Base-by-base conservation (phyloP, 2,113 vertebrate species). In the Coptodon rendalli region DNA sequence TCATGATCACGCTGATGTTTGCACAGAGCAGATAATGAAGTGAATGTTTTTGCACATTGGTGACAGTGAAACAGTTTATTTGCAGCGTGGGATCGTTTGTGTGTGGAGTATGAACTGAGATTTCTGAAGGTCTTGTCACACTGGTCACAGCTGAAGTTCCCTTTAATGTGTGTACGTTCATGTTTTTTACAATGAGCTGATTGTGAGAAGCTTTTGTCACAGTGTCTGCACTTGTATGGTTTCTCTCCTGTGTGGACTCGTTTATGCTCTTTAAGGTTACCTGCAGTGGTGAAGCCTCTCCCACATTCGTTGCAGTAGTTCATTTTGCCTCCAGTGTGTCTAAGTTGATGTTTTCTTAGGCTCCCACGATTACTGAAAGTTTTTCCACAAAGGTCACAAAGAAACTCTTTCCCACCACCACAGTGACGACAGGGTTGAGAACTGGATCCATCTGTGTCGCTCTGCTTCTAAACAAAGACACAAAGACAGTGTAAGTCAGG, bases 401-500 rank as follows among this genome's bases (percentile, higher is more conserved):
- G 19, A 53, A 53, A 53, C 0, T 10, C 50, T 53, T 53, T 53
- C 19, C 19, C 50, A 0, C 9, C 19, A 53, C 9, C 50, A 53
- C 50, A 53, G 9, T n/a, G 19, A 3, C 5, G 5, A 53, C 50
- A 53, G 50, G 19, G 50, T 53, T 53, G 1, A 53, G 52, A 53
- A 11, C 2, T 53, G 19, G 19, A 53, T 22, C 52, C 52, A 53
- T 53, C 9, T 53, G 52, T 22, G 52, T 53, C 9, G 2, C 19
- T 53, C 19, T 53, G 52, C 9, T 53, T 53, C 52, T 53, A 22
- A 53, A 53, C 52, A 53, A 53, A 53, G 19, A 22, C 19, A 53
- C 19, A 22, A 6, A 54, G 0, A 54, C 5, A 54, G n/a, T 52
- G 17, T 1, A 22, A 2, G 52, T 0, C 52, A 12, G 52, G 29